Conservation (phyloP, 2,888 invertebrate species). For the Agrotis exclamationis region DNA sequence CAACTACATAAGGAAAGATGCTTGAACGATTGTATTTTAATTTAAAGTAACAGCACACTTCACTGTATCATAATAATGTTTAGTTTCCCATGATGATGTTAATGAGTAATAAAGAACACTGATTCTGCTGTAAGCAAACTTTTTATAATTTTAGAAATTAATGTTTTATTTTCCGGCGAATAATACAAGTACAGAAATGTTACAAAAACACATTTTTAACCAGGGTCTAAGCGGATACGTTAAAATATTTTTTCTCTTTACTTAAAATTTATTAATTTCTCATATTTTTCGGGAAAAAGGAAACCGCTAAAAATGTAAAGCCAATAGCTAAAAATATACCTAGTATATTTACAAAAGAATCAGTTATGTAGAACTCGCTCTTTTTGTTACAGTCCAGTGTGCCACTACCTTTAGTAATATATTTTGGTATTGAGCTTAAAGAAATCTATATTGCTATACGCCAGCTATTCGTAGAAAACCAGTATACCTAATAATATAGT, state of each 20-base stretch:
- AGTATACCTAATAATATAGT: conserved; percentile 35
- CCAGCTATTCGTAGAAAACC: conserved; percentile 37
- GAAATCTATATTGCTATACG: conserved; percentile 38
- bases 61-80: conserved; percentile 6
- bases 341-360: not conserved
- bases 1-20: conserved; percentile 55
- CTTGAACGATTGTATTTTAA: conserved; percentile 37
- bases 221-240: no score
- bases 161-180: no score
- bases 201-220: not conserved
- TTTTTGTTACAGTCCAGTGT: conserved; percentile 17
- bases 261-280: not conserved
- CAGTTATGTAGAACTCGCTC: not conserved
- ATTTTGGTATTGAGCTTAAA: conserved; percentile 56
- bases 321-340: no score
- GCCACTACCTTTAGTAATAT: conserved; percentile 22
- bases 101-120: not conserved
- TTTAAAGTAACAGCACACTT: conserved; percentile 20
- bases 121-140: not conserved
- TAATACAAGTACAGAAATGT: not conserved
- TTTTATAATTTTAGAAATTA: no score
- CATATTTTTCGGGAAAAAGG: not conserved
- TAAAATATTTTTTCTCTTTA: no score
- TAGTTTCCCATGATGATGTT: not conserved
- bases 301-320: no score